These are phyloP conservation scores for Mellilla xanthometata DNA, from an alignment of 2,888 invertebrate species.

Conservation along the genomic window DNA sequence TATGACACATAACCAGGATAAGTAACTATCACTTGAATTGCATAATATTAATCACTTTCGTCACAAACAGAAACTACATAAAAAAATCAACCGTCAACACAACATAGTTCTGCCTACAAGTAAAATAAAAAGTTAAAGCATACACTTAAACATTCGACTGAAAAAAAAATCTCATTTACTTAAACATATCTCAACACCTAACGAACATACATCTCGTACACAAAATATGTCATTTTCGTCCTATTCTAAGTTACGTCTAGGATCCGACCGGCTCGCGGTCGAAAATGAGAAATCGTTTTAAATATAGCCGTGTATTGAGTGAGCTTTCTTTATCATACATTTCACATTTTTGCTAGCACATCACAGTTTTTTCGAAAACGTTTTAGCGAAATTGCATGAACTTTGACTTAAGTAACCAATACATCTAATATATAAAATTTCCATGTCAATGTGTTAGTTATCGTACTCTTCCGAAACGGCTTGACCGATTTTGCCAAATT, in stretches of 20 bases:
- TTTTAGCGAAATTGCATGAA: constrained; percentile 57
- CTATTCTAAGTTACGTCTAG: constrained; percentile 43
- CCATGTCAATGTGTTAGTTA: too few species aligned
- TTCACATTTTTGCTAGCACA: constrained; percentile 59
- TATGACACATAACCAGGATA: too few species aligned
- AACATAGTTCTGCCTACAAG: constrained; percentile 54
- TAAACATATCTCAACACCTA: constrained; percentile 24
- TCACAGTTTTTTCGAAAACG: constrained; percentile 67
- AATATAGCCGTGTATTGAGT: constrained; percentile 38
- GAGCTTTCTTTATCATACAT: constrained; percentile 41
- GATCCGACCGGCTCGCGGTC: constrained; percentile 21
- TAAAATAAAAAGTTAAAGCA: constrained; percentile 71
- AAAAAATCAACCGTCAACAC: constrained; percentile 55
- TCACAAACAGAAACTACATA: too few species aligned
- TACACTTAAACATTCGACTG: constrained; percentile 59
- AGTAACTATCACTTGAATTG: too few species aligned
- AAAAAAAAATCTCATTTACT: constrained; percentile 45
- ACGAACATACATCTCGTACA: constrained; percentile 56
- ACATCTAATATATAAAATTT: too few species aligned
- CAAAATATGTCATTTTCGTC: constrained; percentile 78
- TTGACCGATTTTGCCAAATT: too few species aligned
- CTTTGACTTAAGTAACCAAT: constrained; percentile 14
- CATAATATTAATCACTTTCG: too few species aligned
- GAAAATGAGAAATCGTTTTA: constrained; percentile 29
- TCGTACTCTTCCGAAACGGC: too few species aligned